Evolutionary conservation across 2,797 vertebrate genomes (phyloP), one percentile per base, ranked within the genome.

Genomic region (Limnodromus scolopaceus): DNA sequence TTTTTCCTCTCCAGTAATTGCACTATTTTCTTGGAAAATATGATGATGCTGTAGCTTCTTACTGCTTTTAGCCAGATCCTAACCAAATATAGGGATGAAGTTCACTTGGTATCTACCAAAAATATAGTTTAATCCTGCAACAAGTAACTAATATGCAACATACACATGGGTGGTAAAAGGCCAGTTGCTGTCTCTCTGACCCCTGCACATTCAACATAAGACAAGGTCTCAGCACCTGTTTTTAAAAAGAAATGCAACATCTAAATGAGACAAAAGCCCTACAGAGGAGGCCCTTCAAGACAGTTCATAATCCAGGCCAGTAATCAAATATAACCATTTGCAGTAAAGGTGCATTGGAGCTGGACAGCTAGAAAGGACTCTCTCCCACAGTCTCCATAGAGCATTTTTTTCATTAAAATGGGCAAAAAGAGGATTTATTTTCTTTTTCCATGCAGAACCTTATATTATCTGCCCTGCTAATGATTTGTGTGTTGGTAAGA

Each of bases 401-500:
- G 18, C 69, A 15, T 36, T 46, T 69, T 36, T 41, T 36, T 66
- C 27, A 30, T 80, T 84, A 89, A 45, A 78, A 76, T n/a, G 78
- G 69, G 19, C 11, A 87, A 77, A 87, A 17, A 10, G 2, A 82
- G 2, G 22, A 41, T 24, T 85, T 84, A 17, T 80, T 72, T 5
- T 43, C 14, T 82, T 94, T 84, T 87, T 75, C 58, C 39, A 27
- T 48, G 49, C 10, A 61, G 46, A 75, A 78, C 58, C 55, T 92
- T 69, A 46, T 75, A 46, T 84, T 93, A 38, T 95, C 63, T 79
- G 16, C 63, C 39, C 39, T 55, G 18, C 24, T 95, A 72, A 90
- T 91, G 43, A 85, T 92, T 89, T 93, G 27, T 8, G 3, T 89
- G 49, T 91, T 65, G 39, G 24, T 92, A 94, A 84, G 36, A 69